Percentiles rank a stretch among this genome's conserved stretches.
Conservation (phyloP, 2,888 invertebrate species). For the Phalera bucephala region DNA sequence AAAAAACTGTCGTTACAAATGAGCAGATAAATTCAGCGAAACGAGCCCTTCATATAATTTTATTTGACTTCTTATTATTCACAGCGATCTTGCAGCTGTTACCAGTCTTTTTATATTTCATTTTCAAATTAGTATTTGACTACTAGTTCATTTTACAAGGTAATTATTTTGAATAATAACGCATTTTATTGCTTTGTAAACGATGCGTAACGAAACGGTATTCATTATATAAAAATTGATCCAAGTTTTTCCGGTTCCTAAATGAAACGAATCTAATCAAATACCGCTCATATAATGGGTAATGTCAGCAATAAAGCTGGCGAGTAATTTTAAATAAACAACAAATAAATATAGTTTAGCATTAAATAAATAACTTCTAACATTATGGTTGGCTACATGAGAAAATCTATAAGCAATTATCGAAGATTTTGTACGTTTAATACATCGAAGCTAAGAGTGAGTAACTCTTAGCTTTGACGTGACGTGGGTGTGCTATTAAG, state of each 20-base stretch:
- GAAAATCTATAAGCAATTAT: constrained; percentile 63
- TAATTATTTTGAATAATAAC: constrained; percentile 2
- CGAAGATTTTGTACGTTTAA: constrained; percentile 9
- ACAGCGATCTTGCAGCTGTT: too few relatives aligned
- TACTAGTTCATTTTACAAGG: neutral
- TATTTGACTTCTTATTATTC: too few relatives aligned
- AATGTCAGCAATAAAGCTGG: constrained; percentile 32
- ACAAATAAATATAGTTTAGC: constrained; percentile 36
- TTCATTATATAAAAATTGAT: constrained; percentile 19
- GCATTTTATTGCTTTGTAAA: constrained; percentile 3
- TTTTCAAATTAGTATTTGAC: constrained; percentile 1
- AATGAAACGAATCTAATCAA: constrained; percentile 32
- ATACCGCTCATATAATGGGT: constrained; percentile 19
- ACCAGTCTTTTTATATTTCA: constrained; percentile 2
- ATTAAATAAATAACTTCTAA: constrained; percentile 30
- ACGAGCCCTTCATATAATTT: too few relatives aligned
- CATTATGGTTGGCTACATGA: constrained; percentile 45
- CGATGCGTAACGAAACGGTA: constrained; percentile 6
- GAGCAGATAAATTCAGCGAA: too few relatives aligned
- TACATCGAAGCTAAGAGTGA: too few relatives aligned
- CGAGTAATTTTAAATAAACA: constrained; percentile 45
- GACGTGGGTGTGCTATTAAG: too few relatives aligned
- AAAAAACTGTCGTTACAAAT: too few relatives aligned
- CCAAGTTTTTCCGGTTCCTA: constrained; percentile 18
- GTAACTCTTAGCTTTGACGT: too few relatives aligned